Evolutionary conservation across 2,113 vertebrate species (phyloP).

Genomic region (Porphyrio hochstetteri): DNA sequence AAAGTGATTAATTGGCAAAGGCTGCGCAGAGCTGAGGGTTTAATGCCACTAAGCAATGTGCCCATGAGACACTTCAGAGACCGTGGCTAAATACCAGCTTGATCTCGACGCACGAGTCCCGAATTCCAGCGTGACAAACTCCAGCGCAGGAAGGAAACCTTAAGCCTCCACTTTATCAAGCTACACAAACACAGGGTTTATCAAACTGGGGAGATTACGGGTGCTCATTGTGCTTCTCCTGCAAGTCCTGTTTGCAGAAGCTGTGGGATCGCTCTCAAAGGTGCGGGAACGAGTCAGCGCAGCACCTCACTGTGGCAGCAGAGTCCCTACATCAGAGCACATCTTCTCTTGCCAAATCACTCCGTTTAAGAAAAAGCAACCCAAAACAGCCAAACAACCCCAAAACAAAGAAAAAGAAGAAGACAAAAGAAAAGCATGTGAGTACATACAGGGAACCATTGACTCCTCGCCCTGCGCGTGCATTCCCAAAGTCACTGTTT

Average conservation of each 20-base stretch:
- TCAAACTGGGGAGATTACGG: not conserved
- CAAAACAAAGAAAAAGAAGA: too few relatives aligned
- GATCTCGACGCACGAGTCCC: not conserved
- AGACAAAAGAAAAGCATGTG: not conserved
- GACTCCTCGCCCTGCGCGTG: not conserved
- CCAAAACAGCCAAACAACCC: not conserved
- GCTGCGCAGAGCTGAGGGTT: not conserved
- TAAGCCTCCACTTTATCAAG: not conserved
- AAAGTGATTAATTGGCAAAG: not conserved
- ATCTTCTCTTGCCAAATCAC: not conserved
- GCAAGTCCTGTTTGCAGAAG: not conserved
- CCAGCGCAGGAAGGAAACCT: slow-evolving; percentile 44
- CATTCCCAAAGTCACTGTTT: not conserved
- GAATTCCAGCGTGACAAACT: not conserved
- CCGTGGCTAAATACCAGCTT: not conserved
- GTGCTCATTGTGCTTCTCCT: not conserved
- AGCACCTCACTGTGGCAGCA: not conserved
- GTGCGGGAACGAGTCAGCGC: not conserved
- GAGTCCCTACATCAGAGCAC: not conserved
- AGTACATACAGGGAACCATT: not conserved
- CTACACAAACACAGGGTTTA: not conserved
- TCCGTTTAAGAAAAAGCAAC: not conserved
- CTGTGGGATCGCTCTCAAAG: not conserved
- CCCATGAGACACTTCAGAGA: not conserved
- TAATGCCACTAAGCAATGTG: not conserved